Base-by-base conservation (phyloP, 2,113 vertebrate species). In the Origma solitaria region DNA sequence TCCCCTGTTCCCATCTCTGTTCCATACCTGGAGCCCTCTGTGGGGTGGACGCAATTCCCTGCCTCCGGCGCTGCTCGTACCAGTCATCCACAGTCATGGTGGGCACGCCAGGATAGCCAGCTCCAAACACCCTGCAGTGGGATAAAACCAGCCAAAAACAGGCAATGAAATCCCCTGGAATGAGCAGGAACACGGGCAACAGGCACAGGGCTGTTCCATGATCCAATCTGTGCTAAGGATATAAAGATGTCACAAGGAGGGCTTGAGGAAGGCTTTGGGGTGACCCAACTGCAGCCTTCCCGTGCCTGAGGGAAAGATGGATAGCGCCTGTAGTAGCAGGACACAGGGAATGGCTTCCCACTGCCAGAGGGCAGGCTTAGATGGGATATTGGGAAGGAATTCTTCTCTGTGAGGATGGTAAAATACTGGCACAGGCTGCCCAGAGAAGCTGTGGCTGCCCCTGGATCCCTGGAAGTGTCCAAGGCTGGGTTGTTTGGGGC, bases 71-170 rank as follows among this genome's bases (percentile, higher is more conserved):
- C 47, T 99, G 98, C 3, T 99, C 98, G 17, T 99, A 99, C 99
- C 99, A 99, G 38, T 99, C 99, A 47, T 99, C 98, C 86, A 99
- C 99, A 0, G 99, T 98, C 99, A 99, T 99, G 3, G 99, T 98
- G 22, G 99, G 94, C 65, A 99, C 97, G 78, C 99, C 98, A 1
- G 99, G 99, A 79, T 99, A 99, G 4, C 99, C 99, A 16, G 98
- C 97, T 19, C 99, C 99, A 88, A 99, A 99, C 81, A 99, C 99
- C 66, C 99, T 99, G 87, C 20, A 53, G 96, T 9, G 38, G 42
- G 35, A 72, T 38, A 72, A 1, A 75, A 51, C 15, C 11, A 0
- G 6, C 25, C 60, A 72, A 1, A 75, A 51, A 15, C 11, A 0
- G 6, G 28, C 60, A 31, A 6, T 69, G 47, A 2, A 28, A 11